Evolutionary conservation across 2,113 vertebrate species (phyloP), one percentile per base, ranked within the genome.

Genomic region (Tupaia tana): DNA sequence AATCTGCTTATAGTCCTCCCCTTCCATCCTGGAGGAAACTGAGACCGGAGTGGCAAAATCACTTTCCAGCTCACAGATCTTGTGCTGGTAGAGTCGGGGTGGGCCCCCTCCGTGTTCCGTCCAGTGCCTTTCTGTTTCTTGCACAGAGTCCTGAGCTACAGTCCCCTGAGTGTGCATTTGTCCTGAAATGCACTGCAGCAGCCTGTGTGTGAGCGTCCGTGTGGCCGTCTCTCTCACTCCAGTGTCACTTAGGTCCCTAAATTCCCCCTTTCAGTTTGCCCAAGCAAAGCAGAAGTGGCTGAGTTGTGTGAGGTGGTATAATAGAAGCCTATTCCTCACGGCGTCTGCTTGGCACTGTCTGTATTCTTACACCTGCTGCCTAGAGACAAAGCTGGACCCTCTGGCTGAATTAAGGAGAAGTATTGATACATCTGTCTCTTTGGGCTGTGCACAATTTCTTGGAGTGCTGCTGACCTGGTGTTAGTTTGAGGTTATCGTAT

Each of bases 321-420:
- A 82, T 13, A 96, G 74, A 91, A 82, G 31, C 9, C 4, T 59
- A 43, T 96, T 94, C 89, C 86, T 96, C 89, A 67, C 79, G 43
- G n/a, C 75, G 69, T 24, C 11, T 73, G 22, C 12, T 16, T 0
- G 3, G 22, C 12, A 18, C 0, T 3, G 20, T 93, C 89, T 91
- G 96, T 43, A 71, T 92, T 93, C 70, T 97, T 52, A 81, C 59
- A 70, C 70, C 64, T 85, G 73, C 64, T 92, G 66, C 15, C 70
- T 59, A 29, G 24, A 78, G n/a, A 63, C 77, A 94, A 94, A 89
- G 11, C 31, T 66, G 71, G 85, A 89, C 75, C 0, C 1, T 96
- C 89, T 77, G 22, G 19, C 52, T 91, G 77, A 93, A 83, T 89
- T 91, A 92, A 93, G n/a, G 22, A 90, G 3, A 70, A 1, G 63